These are phyloP conservation scores for Ormyrus thymus DNA, from an alignment of 2,888 invertebrate genomes.

Conservation along the genomic window DNA sequence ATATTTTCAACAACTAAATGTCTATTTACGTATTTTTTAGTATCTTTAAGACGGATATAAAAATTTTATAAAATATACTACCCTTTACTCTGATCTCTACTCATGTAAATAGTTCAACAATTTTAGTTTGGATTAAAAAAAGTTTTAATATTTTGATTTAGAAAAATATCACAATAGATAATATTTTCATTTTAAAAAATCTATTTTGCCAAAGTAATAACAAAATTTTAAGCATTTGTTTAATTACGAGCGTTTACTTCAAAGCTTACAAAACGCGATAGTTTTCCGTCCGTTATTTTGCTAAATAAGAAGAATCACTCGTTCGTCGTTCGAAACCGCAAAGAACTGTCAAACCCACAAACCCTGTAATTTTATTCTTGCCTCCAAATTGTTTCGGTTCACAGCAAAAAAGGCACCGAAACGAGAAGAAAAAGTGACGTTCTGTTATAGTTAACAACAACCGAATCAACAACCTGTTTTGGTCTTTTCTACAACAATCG, in stretches of 20 bases:
- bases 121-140: background rate
- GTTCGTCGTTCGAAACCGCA: slow-evolving; percentile 16
- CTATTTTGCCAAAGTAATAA: too few species aligned
- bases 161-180: background rate
- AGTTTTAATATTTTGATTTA: background rate
- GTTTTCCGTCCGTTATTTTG: background rate
- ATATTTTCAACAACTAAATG: too few species aligned
- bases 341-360: slow-evolving; percentile 23
- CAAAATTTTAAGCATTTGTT: too few species aligned
- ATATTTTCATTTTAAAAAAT: background rate
- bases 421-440: slow-evolving; percentile 11
- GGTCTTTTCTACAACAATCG: slow-evolving; percentile 3
- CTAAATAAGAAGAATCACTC: slow-evolving; percentile 24
- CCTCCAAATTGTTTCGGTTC: slow-evolving; percentile 9
- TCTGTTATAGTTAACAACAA: slow-evolving; percentile 2
- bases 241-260: slow-evolving; percentile 5
- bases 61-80: too few species aligned
- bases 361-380: background rate
- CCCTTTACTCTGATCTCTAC: too few species aligned
- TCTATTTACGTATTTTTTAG: too few species aligned
- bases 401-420: slow-evolving; percentile 45
- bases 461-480: slow-evolving; percentile 20
- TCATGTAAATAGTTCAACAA: background rate
- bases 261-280: slow-evolving; percentile 18
- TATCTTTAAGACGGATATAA: too few species aligned